Evolutionary conservation across 2,797 vertebrate genomes (phyloP).

Genomic region (Tamandua tetradactyla): DNA sequence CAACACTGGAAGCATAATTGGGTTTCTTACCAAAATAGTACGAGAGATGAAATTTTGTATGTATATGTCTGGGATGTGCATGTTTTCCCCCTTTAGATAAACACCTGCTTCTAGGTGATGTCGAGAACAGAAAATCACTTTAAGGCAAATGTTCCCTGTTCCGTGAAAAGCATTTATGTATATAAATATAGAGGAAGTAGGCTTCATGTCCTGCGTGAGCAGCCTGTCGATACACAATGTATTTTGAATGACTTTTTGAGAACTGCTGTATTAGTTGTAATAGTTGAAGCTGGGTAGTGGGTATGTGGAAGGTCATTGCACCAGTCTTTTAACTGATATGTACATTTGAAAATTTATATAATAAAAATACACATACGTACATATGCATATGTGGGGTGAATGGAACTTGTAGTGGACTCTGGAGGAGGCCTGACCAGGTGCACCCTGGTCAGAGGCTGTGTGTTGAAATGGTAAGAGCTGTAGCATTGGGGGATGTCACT

Average conservation of each 20-base stretch:
- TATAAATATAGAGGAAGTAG: background rate
- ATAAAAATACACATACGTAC: background rate
- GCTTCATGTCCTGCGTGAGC: background rate
- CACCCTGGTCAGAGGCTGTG: background rate
- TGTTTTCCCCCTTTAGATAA: background rate
- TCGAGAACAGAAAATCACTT: background rate
- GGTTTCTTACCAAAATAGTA: background rate
- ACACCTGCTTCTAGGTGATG: background rate
- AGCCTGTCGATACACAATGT: background rate
- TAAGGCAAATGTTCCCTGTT: background rate
- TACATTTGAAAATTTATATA: background rate
- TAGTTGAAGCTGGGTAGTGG: background rate
- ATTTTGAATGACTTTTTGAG: background rate
- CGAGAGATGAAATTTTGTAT: background rate
- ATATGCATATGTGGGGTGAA: background rate
- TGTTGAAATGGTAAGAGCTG: background rate
- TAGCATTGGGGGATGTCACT: background rate
- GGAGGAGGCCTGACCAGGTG: background rate
- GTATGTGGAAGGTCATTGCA: background rate
- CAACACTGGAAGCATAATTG: background rate
- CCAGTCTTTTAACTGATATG: background rate
- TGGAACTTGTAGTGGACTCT: background rate
- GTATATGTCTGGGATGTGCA: background rate
- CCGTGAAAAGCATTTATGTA: background rate
- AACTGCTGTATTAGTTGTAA: background rate